Evolutionary conservation across 1,140 invertebrate species (phyloP), one percentile per base, ranked within the genome.

Genomic region (Sycophaga agraensis): DNA sequence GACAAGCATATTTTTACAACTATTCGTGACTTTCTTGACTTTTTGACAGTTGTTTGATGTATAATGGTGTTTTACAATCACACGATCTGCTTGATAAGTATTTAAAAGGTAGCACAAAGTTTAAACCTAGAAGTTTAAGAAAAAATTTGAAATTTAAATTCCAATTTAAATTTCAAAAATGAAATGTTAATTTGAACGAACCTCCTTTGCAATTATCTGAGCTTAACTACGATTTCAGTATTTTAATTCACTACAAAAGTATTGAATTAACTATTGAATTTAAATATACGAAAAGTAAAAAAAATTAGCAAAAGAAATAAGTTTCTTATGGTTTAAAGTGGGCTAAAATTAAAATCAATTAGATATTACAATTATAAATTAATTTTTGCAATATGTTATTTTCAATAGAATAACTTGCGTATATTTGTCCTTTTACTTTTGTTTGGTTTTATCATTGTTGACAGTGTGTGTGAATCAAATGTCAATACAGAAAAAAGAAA

Each of bases 401-500:
- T 46, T 14, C 7, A 11, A 16, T 17, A 48, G 14, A 37, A 16
- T 35, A 22, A 31, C 3, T n/a, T 51, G 48, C n/a, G 11, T 35
- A 17, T 17, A 51, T 51, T n/a, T 49, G 31, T 17, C 19, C n/a
- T 49, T 26, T 8, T 48, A 26, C 45, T 48, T n/a, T 14, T 28
- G 11, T 49, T 37, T 9, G 5, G n/a, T 42, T 54, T 42, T 42
- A 26, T 42, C 11, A 1, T 21, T 28, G n/a, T 11, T 42, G 9
- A 42, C 6, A 24, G 22, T 42, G 24, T 42, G 19, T 39, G n/a
- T 26, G 22, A 42, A 54, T 54, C 9, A 58, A 48, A 39, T 48
- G 21, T 48, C 21, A 50, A 59, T 59, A 51, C 50, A 59, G 14
- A 14, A 24, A 50, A 48, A n/a, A 37, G 28, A 34, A 19, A 64